A percentile compares a stretch with the other conserved stretches of the same genome.
Conservation (phyloP, 2,888 invertebrate genomes). For the Pyrochroa serraticornis region DNA sequence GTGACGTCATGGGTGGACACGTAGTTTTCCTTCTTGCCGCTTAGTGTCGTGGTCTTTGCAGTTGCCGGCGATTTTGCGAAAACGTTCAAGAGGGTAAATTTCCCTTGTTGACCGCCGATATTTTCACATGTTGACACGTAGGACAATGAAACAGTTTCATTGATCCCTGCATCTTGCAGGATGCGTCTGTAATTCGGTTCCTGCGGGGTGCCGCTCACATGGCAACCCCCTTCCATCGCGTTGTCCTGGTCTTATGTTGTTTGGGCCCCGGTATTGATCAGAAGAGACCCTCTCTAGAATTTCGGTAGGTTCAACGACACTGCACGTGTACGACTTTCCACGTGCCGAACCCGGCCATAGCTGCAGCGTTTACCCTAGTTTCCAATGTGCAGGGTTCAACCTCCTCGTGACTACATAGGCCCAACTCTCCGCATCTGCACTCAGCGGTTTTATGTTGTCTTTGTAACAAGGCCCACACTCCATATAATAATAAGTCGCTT, state of each 20-base stretch:
- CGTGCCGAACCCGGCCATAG: slow-evolving; percentile 51
- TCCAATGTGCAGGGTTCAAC: slow-evolving; percentile 38
- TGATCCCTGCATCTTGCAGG: slow-evolving; percentile 5
- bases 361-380: slow-evolving; percentile 52
- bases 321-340: slow-evolving; percentile 48
- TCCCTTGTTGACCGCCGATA: too few relatives aligned
- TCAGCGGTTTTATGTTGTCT: slow-evolving; percentile 28
- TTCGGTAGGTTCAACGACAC: slow-evolving; percentile 42
- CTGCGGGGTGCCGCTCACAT: slow-evolving; percentile 21
- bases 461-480: slow-evolving; percentile 1
- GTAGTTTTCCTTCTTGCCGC: too few relatives aligned
- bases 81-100: too few relatives aligned
- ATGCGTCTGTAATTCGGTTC: slow-evolving; percentile 14
- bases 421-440: slow-evolving; percentile 5
- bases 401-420: slow-evolving; percentile 21
- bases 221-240: slow-evolving; percentile 22
- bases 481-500: slow-evolving; percentile 14
- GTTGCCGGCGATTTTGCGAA: too few relatives aligned
- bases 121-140: background rate
- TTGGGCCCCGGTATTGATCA: slow-evolving; percentile 21
- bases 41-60: too few relatives aligned
- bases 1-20: too few relatives aligned
- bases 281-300: slow-evolving; percentile 30
- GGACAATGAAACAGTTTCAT: background rate
- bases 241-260: slow-evolving; percentile 20